Conservation (phyloP, 2,888 invertebrate species). For the Sarcophaga subvicina region DNA sequence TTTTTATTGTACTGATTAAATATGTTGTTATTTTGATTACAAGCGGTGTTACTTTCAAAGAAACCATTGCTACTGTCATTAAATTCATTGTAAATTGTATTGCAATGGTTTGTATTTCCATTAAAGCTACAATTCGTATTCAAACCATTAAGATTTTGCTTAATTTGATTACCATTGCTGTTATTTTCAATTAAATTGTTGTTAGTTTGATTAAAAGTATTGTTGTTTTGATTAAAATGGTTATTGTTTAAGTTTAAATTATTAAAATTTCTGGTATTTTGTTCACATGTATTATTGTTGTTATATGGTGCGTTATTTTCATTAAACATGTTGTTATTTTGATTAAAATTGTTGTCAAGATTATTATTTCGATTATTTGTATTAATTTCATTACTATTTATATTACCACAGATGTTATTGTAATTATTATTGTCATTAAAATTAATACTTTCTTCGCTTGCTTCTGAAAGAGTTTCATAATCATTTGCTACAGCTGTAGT, state of each 20-base stretch:
- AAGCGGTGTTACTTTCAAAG: not conserved
- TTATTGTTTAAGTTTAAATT: not conserved
- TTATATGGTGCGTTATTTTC: not conserved
- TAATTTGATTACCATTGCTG: not conserved
- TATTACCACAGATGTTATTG: constrained; percentile 2
- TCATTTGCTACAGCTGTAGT: not conserved
- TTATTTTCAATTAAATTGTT: not conserved
- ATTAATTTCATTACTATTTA: constrained; percentile 27
- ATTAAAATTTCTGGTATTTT: not conserved
- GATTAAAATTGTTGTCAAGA: constrained; percentile 8
- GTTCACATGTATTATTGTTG: constrained; percentile 16
- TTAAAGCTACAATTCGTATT: no score
- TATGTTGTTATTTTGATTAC: not conserved
- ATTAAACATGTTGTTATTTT: not conserved
- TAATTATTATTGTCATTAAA: constrained; percentile 57
- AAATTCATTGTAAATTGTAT: not conserved
- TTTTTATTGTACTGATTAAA: constrained; percentile 54
- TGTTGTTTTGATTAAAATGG: constrained; percentile 1
- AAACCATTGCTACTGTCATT: not conserved
- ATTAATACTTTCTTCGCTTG: constrained; percentile 69
- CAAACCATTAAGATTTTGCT: no score
- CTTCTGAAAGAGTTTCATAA: constrained; percentile 44
- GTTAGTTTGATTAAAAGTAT: constrained; percentile 16
- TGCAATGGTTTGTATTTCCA: no score
- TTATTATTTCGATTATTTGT: constrained; percentile 29